Evolutionary conservation across 1,140 invertebrate species (phyloP).

Genomic region (Gonioctena quinquepunctata): DNA sequence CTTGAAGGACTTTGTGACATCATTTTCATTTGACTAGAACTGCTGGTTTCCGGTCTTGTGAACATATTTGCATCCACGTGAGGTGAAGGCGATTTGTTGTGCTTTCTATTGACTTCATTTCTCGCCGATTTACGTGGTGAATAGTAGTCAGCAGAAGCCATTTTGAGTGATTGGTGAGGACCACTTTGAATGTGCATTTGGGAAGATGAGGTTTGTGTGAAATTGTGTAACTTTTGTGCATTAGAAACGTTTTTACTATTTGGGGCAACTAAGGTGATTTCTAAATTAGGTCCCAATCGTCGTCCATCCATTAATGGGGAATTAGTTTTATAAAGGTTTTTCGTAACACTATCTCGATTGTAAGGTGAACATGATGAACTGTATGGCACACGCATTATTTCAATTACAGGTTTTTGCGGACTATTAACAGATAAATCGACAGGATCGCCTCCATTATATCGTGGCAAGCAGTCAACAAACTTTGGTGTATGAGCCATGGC

Average conservation of each 20-base stretch:
- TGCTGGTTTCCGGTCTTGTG: constrained; percentile 9
- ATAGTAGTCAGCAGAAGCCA: neutral
- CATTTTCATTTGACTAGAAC: neutral
- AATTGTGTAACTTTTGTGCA: neutral
- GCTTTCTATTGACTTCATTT: constrained; percentile 31
- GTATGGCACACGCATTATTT: constrained; percentile 57
- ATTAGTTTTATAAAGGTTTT: constrained; percentile 36
- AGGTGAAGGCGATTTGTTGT: neutral
- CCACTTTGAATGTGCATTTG: too few species aligned
- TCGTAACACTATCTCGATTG: constrained; percentile 37
- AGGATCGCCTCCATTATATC: constrained; percentile 56
- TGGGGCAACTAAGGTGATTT: constrained; percentile 62
- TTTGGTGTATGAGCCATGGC: constrained; percentile 42
- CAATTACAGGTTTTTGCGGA: constrained; percentile 56
- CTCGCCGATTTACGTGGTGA: constrained; percentile 9
- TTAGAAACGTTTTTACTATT: constrained; percentile 10
- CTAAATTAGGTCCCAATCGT: constrained; percentile 61
- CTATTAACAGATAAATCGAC: constrained; percentile 59
- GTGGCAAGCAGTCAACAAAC: constrained; percentile 52
- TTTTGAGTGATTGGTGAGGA: neutral
- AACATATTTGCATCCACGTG: neutral
- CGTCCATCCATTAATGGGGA: constrained; percentile 44
- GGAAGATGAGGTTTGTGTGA: neutral
- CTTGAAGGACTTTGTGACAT: constrained; percentile 15
- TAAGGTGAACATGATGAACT: constrained; percentile 23